Evolutionary conservation across 1,140 invertebrate species (phyloP).

Genomic region (Diabrotica undecimpunctata): DNA sequence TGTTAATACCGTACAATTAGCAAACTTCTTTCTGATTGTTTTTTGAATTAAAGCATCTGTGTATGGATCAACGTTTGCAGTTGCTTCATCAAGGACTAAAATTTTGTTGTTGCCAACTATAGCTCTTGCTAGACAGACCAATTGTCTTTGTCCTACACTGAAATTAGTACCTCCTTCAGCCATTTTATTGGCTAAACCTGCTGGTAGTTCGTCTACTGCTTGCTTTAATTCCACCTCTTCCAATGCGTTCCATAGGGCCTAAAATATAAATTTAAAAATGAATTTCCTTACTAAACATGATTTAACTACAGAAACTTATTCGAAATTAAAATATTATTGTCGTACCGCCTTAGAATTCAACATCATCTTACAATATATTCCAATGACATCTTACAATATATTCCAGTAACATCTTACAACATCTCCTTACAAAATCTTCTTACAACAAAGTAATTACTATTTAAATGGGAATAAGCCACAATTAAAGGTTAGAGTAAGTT

Average conservation of each 20-base stretch:
- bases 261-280: conserved; percentile 1
- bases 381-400: too few relatives aligned
- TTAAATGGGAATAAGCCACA: too few relatives aligned
- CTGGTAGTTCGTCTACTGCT: conserved; percentile 43
- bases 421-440: too few relatives aligned
- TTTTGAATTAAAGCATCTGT: conserved; percentile 70
- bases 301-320: too few relatives aligned
- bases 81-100: conserved; percentile 68
- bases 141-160: conserved; percentile 78
- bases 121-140: conserved; percentile 74
- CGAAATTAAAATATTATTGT: too few relatives aligned
- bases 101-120: conserved; percentile 76
- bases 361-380: too few relatives aligned
- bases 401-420: too few relatives aligned
- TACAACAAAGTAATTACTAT: too few relatives aligned
- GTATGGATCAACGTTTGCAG: conserved; percentile 68
- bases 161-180: conserved; percentile 74
- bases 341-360: too few relatives aligned
- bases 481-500: too few relatives aligned
- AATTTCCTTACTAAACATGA: too few relatives aligned
- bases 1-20: conserved; percentile 75
- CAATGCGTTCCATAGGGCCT: conserved; percentile 52
- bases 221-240: conserved; percentile 57
- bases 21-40: conserved; percentile 69
- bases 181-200: conserved; percentile 50